A percentile compares a stretch with the other conserved stretches of the same genome.
phyloP scores from a whole-genome alignment of 2,113 vertebrate species.

The Onychorhynchus coronatus region DNA sequence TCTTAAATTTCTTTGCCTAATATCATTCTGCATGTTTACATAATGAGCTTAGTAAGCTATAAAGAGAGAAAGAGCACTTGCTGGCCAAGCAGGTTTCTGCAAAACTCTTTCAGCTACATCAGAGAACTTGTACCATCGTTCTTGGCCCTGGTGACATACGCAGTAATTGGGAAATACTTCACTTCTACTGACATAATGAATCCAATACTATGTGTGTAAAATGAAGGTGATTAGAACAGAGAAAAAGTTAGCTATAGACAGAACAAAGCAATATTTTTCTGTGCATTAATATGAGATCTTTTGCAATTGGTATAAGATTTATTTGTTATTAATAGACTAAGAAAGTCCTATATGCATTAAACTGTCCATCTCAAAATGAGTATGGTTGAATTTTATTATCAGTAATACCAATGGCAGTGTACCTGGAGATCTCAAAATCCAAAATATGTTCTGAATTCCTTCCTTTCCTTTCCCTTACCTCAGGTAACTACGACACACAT shows the following conservation, averaged over 20 bases:
- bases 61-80: neutral
- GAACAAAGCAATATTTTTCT: neutral
- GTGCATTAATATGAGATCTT: neutral
- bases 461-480: neutral
- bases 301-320: neutral
- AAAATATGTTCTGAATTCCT: neutral
- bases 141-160: neutral
- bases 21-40: neutral
- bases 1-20: neutral
- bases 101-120: neutral
- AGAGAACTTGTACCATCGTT: neutral
- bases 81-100: neutral
- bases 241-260: neutral
- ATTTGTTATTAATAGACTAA: neutral
- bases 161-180: slow-evolving; percentile 20
- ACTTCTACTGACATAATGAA: neutral
- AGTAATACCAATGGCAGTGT: neutral
- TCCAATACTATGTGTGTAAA: neutral
- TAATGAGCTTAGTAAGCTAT: neutral
- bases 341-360: neutral
- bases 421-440: neutral
- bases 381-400: neutral
- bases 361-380: neutral
- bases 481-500: neutral
- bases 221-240: neutral